Evolutionary conservation across 2,797 vertebrate genomes (phyloP).

Genomic region (Falco rusticolus): DNA sequence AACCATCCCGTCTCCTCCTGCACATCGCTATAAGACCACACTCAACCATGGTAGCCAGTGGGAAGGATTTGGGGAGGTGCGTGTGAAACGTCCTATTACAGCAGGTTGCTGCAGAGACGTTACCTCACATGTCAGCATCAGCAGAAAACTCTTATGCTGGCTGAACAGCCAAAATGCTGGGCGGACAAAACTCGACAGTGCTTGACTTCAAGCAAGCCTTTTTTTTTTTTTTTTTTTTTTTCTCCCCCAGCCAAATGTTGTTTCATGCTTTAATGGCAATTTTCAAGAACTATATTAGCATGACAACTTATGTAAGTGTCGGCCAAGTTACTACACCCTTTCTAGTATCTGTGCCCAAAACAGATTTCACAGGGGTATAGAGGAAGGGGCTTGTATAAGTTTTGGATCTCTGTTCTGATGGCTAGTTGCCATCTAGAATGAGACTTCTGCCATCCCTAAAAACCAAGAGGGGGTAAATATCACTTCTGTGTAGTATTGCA

Average conservation of each 20-base stretch:
- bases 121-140: conserved; percentile 34
- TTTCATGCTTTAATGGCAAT: conserved; percentile 73
- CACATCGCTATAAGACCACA: neutral
- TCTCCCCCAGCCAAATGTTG: neutral
- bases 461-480: neutral
- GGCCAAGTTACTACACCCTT: conserved; percentile 28
- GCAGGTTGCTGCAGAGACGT: conserved; percentile 45
- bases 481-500: neutral
- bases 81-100: neutral
- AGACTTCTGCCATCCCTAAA: neutral
- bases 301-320: conserved; percentile 19
- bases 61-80: neutral
- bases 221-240: neutral
- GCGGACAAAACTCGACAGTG: neutral
- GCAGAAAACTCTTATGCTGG: neutral
- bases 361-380: conserved; percentile 31
- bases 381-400: neutral
- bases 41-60: neutral
- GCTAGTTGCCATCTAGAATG: neutral
- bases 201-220: neutral
- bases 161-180: conserved; percentile 4
- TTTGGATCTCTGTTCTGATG: neutral
- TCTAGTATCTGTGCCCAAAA: conserved; percentile 18
- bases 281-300: conserved; percentile 56
- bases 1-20: neutral